Evolutionary conservation across 2,888 invertebrate genomes (phyloP).

Genomic region (Quadroppia sp.): DNA sequence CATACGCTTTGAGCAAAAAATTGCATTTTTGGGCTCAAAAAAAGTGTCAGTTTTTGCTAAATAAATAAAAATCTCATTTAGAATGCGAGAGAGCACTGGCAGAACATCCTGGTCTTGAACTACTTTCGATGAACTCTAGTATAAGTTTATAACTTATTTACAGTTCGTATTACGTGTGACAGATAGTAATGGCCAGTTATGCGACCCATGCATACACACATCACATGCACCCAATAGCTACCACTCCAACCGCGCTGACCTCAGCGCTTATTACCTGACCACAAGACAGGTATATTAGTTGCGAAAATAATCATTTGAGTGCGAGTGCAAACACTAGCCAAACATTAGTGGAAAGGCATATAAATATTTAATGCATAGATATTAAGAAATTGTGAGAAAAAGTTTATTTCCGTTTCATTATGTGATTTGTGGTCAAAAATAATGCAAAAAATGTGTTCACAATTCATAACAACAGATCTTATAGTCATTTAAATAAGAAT

Average conservation of each 20-base stretch:
- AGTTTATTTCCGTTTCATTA: background rate
- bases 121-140: background rate
- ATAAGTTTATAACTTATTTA: background rate
- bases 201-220: background rate
- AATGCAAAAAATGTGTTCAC: background rate
- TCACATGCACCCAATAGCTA: no score
- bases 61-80: background rate
- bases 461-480: background rate
- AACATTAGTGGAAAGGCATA: background rate
- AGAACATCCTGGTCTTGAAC: conserved; percentile 13
- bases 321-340: background rate
- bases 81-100: background rate
- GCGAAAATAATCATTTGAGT: no score
- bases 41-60: background rate
- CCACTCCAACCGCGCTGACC: no score
- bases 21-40: no score
- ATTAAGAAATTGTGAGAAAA: background rate
- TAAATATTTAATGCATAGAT: background rate
- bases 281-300: no score
- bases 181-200: background rate
- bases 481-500: background rate
- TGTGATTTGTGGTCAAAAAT: background rate
- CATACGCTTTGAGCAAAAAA: no score
- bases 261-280: no score
- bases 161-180: background rate